phyloP scores from a whole-genome alignment of 2,113 vertebrate genomes.

The Cervus canadensis region DNA sequence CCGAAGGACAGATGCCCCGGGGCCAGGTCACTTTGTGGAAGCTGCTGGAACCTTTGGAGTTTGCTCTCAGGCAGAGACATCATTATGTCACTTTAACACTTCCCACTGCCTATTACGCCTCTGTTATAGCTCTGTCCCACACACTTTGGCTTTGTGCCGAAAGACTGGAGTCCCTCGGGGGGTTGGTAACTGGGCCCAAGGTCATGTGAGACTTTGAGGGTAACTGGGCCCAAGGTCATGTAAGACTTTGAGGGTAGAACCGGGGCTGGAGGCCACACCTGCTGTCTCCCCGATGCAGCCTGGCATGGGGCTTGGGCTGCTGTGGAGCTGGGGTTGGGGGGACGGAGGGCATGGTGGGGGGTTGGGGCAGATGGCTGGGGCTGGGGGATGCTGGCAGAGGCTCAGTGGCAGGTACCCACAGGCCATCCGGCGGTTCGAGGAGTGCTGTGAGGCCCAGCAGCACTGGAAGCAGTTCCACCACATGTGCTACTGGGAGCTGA shows the following conservation, averaged over 20 bases:
- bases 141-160: neutral
- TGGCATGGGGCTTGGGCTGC: neutral
- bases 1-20: neutral
- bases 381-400: fast-evolving
- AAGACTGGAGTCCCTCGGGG: neutral
- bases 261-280: neutral
- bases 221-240: neutral
- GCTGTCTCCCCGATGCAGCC: neutral
- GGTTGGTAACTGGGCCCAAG: neutral
- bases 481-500: conserved; percentile 99
- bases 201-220: neutral
- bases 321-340: neutral
- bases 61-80: neutral
- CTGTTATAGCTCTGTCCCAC: neutral
- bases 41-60: neutral
- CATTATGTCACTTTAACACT: neutral
- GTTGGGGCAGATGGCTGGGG: fast-evolving
- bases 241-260: neutral
- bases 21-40: neutral
- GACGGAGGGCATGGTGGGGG: neutral
- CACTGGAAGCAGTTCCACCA: conserved; percentile 98
- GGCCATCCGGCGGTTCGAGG: conserved; percentile 92
- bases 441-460: conserved; percentile 96
- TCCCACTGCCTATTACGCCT: neutral
- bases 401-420: conserved; percentile 56